Base-by-base conservation (phyloP, 1,140 invertebrate genomes). In the Agrilus planipennis region DNA sequence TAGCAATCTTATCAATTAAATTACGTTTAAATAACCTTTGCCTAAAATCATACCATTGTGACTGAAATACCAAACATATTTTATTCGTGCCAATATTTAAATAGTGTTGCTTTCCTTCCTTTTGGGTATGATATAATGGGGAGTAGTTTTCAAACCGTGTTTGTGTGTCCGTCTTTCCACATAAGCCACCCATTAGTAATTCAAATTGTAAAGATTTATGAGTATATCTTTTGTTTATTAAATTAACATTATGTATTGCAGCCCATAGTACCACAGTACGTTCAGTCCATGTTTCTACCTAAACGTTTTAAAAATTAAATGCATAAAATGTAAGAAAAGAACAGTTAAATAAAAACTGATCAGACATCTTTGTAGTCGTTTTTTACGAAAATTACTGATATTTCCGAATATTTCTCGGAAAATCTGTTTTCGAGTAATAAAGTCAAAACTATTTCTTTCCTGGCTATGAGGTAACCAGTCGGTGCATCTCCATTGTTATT, bases 21-120 rank as follows among this genome's bases (percentile, higher is more conserved):
- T 92, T 91, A 4, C 79, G 79, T 50, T 84, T 85, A 60, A 85
- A 89, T 73, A 90, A 76, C 51, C 87, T 65, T 10, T 79, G 67
- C 34, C 83, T 64, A 39, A 85, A 76, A 60, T 89, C 86, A 1
- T 84, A 84, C 72, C 84, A 84, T 15, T 73, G 63, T 27, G 76
- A 77, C 29, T 75, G 67, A 1, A 89, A 71, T 50, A 83, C 80
- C 54, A 89, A 71, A 54, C 83, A 88, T 0, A 83, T 86, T 53
- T 89, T 90, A 45, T 79, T 72, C 41, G 86, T 81, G 69, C 79
- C 81, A 18, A 23, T 36, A 34, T 18, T 42, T 14, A 2, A 12
- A 38, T 18, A 23, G 3, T 11, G n/a, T n/a, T 4, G 6, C n/a
- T 16, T 41, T 27, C 12, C 7, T 40, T 4, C 29, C 40, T 14